Base-by-base conservation (phyloP, 2,888 invertebrate genomes). In the Odontocerum albicorne region DNA sequence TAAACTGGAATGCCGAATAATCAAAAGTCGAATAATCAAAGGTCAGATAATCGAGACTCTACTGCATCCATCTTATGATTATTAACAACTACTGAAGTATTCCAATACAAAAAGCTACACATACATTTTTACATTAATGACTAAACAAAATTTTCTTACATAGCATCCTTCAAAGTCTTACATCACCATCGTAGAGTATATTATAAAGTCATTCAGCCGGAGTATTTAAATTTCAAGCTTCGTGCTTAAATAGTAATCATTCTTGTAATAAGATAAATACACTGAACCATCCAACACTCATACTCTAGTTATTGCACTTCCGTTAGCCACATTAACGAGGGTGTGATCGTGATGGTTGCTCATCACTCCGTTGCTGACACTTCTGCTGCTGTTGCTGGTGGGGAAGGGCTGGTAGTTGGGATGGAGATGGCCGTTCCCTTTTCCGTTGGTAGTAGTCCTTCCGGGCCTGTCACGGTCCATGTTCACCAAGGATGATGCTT, bases 201-300 rank as follows among this genome's bases (percentile, higher is more conserved):
- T n/a, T n/a, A n/a, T n/a, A n/a, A n/a, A n/a, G n/a, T n/a, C n/a
- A n/a, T n/a, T n/a, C n/a, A n/a, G n/a, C n/a, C n/a, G n/a, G n/a
- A n/a, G n/a, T n/a, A n/a, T 20, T 53, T 21, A 32, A 4, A 56
- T 49, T 45, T 49, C 45, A 19, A 59, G 52, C 13, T 55, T 46
- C 10, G 57, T 60, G 45, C 58, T 57, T 15, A 55, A 32, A 20
- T 58, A 60, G 52, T 58, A 60, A 27, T 60, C 55, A 44, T 40
- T 57, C 44, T 58, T 52, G 44, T 60, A 60, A 32, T 60, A 60
- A 8, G 60, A 60, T n/a, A 60, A 49, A 42, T 60, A 60, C 38
- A 60, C 49, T 33, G 50, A 42, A 12, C 57, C 60, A 22, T 57
- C 55, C 38, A 39, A 60, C 55, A 55, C 57, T 60, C 60, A 60